phyloP scores from a whole-genome alignment of 1,140 invertebrate species.

The Calliphora vicina region DNA sequence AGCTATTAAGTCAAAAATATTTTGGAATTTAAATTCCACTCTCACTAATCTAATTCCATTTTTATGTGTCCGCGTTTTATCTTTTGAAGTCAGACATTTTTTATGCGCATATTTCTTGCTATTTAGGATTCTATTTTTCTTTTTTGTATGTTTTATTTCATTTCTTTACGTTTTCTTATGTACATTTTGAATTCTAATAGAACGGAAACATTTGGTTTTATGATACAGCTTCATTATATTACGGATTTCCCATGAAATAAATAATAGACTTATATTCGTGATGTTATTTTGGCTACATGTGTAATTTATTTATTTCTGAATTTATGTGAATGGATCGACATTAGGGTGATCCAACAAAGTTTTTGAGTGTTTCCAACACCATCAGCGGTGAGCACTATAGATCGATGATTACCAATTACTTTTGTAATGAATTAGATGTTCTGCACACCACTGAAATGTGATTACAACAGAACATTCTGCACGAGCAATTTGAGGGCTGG shows the following conservation, averaged over 20 bases:
- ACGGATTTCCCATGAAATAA: background rate
- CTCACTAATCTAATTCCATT: background rate
- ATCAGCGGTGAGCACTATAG: no score
- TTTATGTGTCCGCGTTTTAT: background rate
- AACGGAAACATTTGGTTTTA: slow-evolving; percentile 1
- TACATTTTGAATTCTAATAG: background rate
- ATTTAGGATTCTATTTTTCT: background rate
- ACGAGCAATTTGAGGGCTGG: no score
- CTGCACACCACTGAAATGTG: no score
- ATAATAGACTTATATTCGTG: background rate
- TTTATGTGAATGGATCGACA: background rate
- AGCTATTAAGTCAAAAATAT: no score
- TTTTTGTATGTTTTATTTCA: background rate
- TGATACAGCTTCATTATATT: background rate
- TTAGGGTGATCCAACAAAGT: no score
- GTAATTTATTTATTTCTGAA: background rate
- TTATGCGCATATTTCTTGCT: background rate
- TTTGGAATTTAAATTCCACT: background rate
- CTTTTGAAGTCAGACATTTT: background rate
- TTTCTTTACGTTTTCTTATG: background rate
- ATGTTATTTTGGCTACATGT: background rate
- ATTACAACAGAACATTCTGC: no score
- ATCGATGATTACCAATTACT: no score
- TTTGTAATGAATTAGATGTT: no score
- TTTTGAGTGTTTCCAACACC: no score